phyloP scores from a whole-genome alignment of 2,113 vertebrate genomes.

The Phyllostomus hastatus region DNA sequence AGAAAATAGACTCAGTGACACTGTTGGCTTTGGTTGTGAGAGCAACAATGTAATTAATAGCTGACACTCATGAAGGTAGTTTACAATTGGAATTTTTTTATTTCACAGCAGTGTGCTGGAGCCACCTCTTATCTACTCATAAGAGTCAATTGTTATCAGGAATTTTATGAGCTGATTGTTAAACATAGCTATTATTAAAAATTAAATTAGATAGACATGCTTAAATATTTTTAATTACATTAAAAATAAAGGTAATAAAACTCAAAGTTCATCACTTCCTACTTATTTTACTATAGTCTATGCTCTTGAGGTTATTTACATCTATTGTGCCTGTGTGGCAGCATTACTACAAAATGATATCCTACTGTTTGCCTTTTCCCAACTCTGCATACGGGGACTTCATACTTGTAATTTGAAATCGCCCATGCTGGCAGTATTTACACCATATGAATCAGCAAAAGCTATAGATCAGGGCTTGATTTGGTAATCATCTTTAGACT shows the following conservation, averaged over 20 bases:
- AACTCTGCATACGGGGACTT: not conserved
- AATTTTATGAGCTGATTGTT: not conserved
- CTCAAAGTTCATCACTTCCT: not conserved
- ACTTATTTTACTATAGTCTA: not conserved
- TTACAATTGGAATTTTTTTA: not conserved
- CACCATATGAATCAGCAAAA: not conserved
- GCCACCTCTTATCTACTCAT: not conserved
- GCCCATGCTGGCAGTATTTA: not conserved
- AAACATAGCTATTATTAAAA: not conserved
- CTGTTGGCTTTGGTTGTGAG: not conserved
- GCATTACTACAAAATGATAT: not conserved
- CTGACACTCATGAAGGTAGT: not conserved
- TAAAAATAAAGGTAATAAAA: not conserved
- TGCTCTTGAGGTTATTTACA: not conserved
- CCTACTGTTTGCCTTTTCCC: not conserved
- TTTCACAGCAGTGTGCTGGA: not conserved
- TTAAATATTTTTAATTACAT: not conserved
- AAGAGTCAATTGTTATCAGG: not conserved
- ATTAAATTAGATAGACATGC: not conserved
- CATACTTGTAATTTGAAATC: not conserved
- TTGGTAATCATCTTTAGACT: not conserved
- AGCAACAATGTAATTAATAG: not conserved
- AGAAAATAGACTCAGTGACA: not conserved
- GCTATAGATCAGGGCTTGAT: not conserved
- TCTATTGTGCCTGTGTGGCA: not conserved